Conservation (phyloP, 2,797 vertebrate species). For the Sebastes ruberrimus region DNA sequence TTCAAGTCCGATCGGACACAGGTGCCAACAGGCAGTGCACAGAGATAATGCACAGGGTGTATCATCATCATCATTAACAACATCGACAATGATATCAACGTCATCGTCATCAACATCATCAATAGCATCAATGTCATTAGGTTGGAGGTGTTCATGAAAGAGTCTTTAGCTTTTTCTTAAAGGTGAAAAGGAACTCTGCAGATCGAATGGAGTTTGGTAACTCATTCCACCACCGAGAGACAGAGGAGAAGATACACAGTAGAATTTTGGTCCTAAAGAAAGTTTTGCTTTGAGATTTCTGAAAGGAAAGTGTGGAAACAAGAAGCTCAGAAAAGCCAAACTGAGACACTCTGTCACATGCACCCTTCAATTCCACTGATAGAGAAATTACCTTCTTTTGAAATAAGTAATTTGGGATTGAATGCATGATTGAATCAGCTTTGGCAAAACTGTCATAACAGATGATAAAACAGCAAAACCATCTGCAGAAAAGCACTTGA, state of each 20-base stretch:
- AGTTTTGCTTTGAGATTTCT: background rate
- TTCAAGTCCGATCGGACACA: no score
- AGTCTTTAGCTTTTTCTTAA: no score
- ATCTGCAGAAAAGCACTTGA: background rate
- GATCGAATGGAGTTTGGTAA: no score
- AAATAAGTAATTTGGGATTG: background rate
- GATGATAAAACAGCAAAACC: background rate
- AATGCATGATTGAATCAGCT: background rate
- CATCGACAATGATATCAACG: no score
- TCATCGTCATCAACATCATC: no score
- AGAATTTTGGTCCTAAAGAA: no score
- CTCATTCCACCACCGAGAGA: fast-evolving
- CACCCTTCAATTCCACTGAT: background rate
- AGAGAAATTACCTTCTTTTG: background rate
- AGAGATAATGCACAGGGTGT: fast-evolving
- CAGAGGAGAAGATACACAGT: no score
- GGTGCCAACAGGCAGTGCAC: no score
- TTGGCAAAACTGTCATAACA: constrained; percentile 4
- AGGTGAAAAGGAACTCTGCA: no score
- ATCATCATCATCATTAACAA: no score
- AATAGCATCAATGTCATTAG: no score
- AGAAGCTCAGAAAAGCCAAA: background rate
- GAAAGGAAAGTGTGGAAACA: background rate
- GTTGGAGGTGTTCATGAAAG: no score
- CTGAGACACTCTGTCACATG: background rate